Conservation (phyloP, 2,797 vertebrate genomes). For the Thunnus albacares region DNA sequence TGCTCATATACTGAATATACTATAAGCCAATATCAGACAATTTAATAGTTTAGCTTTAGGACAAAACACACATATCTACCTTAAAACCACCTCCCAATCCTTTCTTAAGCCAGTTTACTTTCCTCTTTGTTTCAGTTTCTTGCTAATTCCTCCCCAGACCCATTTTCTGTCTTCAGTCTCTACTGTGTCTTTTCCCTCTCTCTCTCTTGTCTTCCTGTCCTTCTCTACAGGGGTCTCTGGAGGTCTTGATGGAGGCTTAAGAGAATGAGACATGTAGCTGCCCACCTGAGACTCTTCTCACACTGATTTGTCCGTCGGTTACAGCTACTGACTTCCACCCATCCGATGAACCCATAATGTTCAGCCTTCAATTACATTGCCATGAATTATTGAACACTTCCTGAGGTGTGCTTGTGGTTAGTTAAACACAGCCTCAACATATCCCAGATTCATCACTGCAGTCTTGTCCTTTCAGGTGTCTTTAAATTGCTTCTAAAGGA, state of each 20-base stretch:
- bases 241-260: neutral
- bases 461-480: neutral
- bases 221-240: neutral
- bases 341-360: slow-evolving; percentile 1
- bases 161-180: neutral
- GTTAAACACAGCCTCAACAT: slow-evolving; percentile 6
- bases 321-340: neutral
- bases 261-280: neutral
- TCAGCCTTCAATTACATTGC: slow-evolving; percentile 11
- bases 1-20: neutral
- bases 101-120: neutral
- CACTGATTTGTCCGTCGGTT: neutral
- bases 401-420: slow-evolving; percentile 13
- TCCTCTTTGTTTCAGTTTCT: neutral
- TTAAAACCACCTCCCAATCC: neutral
- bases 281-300: neutral
- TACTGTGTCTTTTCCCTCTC: no score
- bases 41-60: neutral
- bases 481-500: neutral
- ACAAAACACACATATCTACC: neutral
- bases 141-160: neutral
- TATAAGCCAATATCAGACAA: no score
- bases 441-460: slow-evolving; percentile 1
- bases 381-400: slow-evolving; percentile 15
- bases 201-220: neutral